Conservation (phyloP, 2,888 invertebrate species). For the Tipula vernalis region DNA sequence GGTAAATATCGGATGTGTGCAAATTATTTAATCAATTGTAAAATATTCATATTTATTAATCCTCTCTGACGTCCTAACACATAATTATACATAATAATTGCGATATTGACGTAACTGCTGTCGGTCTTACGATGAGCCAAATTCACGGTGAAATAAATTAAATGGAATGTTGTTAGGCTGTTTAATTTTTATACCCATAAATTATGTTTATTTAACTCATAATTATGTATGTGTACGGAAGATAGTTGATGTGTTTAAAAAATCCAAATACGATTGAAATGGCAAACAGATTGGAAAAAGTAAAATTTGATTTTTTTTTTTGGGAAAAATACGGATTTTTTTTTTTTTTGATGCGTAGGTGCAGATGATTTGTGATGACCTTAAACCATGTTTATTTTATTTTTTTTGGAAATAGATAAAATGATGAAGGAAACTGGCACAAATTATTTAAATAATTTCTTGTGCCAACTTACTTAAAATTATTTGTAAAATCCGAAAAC, state of each 20-base stretch:
- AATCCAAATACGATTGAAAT: not conserved
- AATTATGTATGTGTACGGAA: not conserved
- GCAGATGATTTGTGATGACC: not conserved
- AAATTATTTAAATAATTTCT: not conserved
- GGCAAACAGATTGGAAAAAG: not conserved
- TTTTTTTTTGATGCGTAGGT: not conserved
- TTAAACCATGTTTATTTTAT: no score
- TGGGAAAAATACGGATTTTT: no score
- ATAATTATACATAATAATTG: not conserved
- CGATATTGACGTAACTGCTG: not conserved
- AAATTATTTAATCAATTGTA: not conserved
- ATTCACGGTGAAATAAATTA: not conserved
- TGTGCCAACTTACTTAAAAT: not conserved
- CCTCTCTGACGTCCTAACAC: not conserved
- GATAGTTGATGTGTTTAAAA: not conserved
- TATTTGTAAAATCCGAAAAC: not conserved
- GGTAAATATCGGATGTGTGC: not conserved
- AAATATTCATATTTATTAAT: not conserved
- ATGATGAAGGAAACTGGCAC: not conserved
- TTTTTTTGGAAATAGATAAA: not conserved
- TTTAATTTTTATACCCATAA: no score
- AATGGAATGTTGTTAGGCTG: not conserved
- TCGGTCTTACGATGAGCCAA: not conserved
- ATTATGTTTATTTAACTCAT: not conserved
- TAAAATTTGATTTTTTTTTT: not conserved